Percentiles rank a stretch among this genome's conserved stretches.
Conservation (phyloP, 1,140 invertebrate genomes). For the Lepidotrigona ventralis region DNA sequence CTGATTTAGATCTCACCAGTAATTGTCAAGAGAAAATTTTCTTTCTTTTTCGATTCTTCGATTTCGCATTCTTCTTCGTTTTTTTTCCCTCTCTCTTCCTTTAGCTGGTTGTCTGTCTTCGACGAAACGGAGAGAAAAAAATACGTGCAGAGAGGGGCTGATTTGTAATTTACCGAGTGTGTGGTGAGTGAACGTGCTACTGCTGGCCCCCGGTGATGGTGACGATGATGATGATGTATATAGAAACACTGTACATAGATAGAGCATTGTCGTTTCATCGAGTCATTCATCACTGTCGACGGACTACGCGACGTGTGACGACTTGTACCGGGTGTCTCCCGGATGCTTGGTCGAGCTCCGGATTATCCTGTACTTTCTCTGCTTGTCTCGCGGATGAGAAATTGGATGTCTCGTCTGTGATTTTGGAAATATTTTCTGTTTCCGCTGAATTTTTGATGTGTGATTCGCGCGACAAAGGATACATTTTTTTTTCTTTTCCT, state of each 20-base stretch:
- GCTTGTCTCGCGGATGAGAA: background rate
- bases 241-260: conserved; percentile 72
- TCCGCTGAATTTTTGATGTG: background rate
- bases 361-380: too few species aligned
- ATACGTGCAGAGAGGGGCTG: conserved; percentile 30
- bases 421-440: background rate
- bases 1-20: too few species aligned
- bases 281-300: conserved; percentile 63
- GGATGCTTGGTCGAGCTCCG: conserved; percentile 6
- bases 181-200: conserved; percentile 31
- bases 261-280: conserved; percentile 71
- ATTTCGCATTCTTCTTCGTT: background rate
- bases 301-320: conserved; percentile 16
- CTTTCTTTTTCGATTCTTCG: background rate
- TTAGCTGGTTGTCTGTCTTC: conserved; percentile 50
- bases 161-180: conserved; percentile 57
- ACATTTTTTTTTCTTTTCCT: background rate
- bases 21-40: background rate
- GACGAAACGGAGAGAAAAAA: conserved; percentile 21
- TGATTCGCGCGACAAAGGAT: background rate
- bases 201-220: conserved; percentile 15
- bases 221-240: conserved; percentile 61
- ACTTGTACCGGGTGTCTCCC: background rate
- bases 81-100: background rate
- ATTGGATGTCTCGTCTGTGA: background rate